Evolutionary conservation across 2,113 vertebrate species (phyloP).

Genomic region (Psophia crepitans): DNA sequence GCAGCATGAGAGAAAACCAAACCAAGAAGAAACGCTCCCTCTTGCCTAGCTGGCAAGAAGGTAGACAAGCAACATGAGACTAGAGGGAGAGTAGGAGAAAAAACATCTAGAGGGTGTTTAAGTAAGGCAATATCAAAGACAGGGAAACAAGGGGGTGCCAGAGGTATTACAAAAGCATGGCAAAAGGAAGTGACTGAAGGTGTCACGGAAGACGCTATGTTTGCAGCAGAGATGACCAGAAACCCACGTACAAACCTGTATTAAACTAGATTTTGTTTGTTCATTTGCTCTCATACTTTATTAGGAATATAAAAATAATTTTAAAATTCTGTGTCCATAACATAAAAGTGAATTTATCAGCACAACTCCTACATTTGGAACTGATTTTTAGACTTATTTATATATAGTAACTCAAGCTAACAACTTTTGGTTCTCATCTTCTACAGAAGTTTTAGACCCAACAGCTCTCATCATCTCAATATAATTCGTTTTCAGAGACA

Average conservation of each 20-base stretch:
- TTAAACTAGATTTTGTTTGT: neutral
- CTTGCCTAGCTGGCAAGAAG: neutral
- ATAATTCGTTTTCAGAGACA: neutral
- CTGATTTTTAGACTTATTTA: neutral
- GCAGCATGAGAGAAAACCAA: neutral
- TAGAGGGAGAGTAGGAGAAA: neutral
- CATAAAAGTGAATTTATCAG: neutral
- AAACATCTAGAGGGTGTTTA: neutral
- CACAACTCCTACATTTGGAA: neutral
- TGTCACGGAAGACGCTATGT: accelerated
- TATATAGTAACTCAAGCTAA: neutral
- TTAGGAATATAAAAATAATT: neutral
- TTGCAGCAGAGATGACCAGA: neutral
- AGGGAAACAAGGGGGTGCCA: neutral
- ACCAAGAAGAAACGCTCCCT: neutral
- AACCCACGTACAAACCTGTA: neutral
- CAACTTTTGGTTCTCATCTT: neutral
- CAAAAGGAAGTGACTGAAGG: neutral
- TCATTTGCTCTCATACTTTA: neutral
- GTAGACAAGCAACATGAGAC: neutral
- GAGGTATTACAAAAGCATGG: neutral
- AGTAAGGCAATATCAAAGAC: neutral
- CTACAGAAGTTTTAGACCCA: neutral
- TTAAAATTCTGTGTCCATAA: neutral
- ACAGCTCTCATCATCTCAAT: neutral